phyloP scores from a whole-genome alignment of 2,888 invertebrate species.

The Drepanosiphum platanoidis region DNA sequence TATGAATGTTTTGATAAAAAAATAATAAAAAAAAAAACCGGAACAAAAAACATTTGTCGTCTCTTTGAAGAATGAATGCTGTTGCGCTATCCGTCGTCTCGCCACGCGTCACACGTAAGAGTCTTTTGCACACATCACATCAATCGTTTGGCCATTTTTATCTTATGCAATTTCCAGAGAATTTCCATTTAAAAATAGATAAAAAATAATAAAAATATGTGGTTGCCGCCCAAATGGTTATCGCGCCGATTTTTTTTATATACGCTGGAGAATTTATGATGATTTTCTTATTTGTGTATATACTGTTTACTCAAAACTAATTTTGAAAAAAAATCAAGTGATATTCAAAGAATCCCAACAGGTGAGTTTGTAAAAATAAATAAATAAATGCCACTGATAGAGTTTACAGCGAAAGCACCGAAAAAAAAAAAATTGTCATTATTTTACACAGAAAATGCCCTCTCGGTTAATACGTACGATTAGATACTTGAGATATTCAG shows the following conservation, averaged over 20 bases:
- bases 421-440: background rate
- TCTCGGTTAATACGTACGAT: background rate
- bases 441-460: background rate
- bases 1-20: background rate
- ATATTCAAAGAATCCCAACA: background rate
- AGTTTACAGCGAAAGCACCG: background rate
- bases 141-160: slow-evolving; percentile 28
- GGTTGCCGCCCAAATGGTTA: too few relatives aligned
- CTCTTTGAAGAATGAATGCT: too few relatives aligned
- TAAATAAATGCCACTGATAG: background rate
- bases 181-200: too few relatives aligned
- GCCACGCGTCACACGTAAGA: background rate
- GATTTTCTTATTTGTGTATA: background rate
- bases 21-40: too few relatives aligned
- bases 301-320: background rate
- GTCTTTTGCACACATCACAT: background rate
- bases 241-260: too few relatives aligned
- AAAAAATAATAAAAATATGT: too few relatives aligned
- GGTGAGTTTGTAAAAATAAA: background rate
- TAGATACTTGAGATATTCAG: background rate
- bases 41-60: too few relatives aligned
- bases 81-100: too few relatives aligned
- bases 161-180: slow-evolving; percentile 23
- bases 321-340: background rate
- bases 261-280: too few relatives aligned